Evolutionary conservation across 2,888 invertebrate genomes (phyloP).

Genomic region (Icerya purchasi): DNA sequence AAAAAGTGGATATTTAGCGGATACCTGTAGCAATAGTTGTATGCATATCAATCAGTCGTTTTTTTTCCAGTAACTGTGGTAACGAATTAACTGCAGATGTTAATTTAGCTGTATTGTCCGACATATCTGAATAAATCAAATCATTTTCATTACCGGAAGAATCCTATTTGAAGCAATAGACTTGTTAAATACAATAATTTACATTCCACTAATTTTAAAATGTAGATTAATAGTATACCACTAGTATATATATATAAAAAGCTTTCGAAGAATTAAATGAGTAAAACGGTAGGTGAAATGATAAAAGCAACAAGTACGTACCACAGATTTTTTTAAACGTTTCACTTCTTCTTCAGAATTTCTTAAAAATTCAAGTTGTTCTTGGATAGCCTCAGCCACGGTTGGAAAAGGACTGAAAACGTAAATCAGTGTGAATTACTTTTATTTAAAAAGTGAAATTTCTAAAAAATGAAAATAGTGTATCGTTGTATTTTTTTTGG

Average conservation of each 20-base stretch:
- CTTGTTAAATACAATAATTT: no score
- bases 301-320: conserved; percentile 22
- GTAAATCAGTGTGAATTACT: no score
- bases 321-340: conserved; percentile 75
- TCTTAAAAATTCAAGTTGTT: conserved; percentile 85
- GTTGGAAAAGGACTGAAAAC: conserved; percentile 51
- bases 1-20: no score
- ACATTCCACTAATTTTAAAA: no score
- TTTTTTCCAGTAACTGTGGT: conserved; percentile 91
- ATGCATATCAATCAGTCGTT: conserved; percentile 94
- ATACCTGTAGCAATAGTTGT: conserved; percentile 87
- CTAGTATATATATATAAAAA: no score
- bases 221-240: no score
- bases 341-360: conserved; percentile 92
- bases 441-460: no score
- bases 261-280: conserved; percentile 4
- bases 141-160: conserved; percentile 79
- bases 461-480: no score
- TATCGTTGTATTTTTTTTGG: no score
- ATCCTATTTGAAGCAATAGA: no score
- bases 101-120: conserved; percentile 76
- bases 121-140: conserved; percentile 63
- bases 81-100: conserved; percentile 89
- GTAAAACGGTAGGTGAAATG: background rate
- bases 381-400: conserved; percentile 97